Evolutionary conservation across 2,113 vertebrate genomes (phyloP).

Genomic region (Chlorodrepanis virens): DNA sequence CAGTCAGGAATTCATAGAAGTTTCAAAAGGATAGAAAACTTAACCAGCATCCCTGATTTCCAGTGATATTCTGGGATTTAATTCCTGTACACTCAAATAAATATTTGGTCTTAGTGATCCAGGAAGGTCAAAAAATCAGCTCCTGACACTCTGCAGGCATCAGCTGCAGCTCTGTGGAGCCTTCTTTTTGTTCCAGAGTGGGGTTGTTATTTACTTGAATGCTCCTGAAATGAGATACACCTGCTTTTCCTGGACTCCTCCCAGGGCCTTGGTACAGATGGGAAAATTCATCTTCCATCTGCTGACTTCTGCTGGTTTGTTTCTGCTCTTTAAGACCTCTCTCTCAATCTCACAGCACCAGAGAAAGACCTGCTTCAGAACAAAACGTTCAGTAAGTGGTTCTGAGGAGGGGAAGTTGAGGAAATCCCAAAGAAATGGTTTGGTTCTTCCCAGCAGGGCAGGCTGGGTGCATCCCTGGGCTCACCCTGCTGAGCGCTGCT

Average conservation of each 20-base stretch:
- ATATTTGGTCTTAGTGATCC: background rate
- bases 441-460: background rate
- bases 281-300: background rate
- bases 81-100: background rate
- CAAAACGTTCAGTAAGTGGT: background rate
- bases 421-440: background rate
- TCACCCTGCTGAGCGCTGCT: background rate
- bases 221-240: background rate
- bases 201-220: background rate
- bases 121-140: background rate
- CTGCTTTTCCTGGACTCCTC: conserved; percentile 29
- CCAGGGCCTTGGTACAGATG: background rate
- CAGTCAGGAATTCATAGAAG: background rate
- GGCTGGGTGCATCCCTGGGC: background rate
- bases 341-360: background rate
- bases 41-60: background rate
- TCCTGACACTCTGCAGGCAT: background rate
- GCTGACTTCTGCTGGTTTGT: background rate
- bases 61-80: background rate
- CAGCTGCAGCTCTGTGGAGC: background rate
- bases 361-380: background rate
- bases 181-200: background rate
- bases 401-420: background rate
- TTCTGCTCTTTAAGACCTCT: background rate
- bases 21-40: background rate